phyloP scores from a whole-genome alignment of 2,797 vertebrate species.

The Hemitrygon akajei region DNA sequence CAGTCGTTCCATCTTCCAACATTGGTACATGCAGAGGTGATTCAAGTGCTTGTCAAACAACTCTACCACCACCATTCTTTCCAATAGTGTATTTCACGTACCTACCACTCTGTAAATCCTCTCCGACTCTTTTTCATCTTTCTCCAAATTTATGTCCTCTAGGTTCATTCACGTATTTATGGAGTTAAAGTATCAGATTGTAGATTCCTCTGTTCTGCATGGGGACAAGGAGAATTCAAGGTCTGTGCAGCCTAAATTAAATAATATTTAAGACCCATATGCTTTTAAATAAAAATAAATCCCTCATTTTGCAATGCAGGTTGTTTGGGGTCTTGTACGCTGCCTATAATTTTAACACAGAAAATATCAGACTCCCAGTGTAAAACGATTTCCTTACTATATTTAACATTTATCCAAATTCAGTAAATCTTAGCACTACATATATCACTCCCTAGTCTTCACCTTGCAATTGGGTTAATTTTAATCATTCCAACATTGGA shows the following conservation, averaged over 20 bases:
- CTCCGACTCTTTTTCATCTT: too few relatives aligned
- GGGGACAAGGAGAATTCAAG: not conserved
- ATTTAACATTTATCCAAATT: not conserved
- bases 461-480: too few relatives aligned
- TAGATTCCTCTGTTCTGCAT: not conserved
- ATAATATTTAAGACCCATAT: not conserved
- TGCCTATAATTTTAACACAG: not conserved
- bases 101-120: too few relatives aligned
- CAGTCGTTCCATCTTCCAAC: too few relatives aligned
- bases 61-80: too few relatives aligned
- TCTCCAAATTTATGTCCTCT: too few relatives aligned
- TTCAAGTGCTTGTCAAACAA: too few relatives aligned
- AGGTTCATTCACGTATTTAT: not conserved
- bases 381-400: not conserved
- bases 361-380: not conserved
- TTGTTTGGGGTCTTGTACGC: not conserved
- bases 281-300: not conserved
- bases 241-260: not conserved
- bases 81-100: too few relatives aligned
- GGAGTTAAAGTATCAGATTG: not conserved
- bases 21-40: too few relatives aligned
- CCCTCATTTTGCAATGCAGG: not conserved
- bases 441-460: too few relatives aligned
- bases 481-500: too few relatives aligned
- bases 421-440: too few relatives aligned